Evolutionary conservation across 2,797 vertebrate genomes (phyloP).

Genomic region (Rhinichthys osculus): DNA sequence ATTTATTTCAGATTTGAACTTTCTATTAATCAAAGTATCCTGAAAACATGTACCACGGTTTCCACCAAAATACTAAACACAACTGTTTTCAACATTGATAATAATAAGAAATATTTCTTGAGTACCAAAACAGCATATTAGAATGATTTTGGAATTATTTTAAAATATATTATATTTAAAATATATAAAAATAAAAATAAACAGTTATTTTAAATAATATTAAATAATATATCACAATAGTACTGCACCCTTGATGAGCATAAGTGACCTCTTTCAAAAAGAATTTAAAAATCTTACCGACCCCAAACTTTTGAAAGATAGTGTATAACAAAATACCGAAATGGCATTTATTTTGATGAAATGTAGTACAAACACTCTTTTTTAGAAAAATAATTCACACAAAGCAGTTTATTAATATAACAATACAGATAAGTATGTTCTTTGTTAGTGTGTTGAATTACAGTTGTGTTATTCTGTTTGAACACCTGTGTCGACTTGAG

Average conservation of each 20-base stretch:
- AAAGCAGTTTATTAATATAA: background rate
- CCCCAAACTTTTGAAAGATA: background rate
- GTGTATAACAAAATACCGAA: background rate
- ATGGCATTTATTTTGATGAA: background rate
- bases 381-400: background rate
- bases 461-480: background rate
- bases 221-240: background rate
- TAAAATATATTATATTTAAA: background rate
- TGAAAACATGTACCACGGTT: background rate
- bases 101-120: background rate
- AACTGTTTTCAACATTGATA: background rate
- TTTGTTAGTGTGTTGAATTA: background rate
- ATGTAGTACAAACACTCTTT: background rate
- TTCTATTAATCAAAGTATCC: background rate
- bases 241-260: background rate
- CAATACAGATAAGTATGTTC: background rate
- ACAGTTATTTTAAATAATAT: no score
- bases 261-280: background rate
- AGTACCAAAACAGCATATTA: background rate
- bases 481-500: background rate
- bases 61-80: background rate
- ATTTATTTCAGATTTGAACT: no score
- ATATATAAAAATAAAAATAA: background rate
- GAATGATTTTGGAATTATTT: no score
- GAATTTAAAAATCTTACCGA: background rate